Base-by-base conservation (phyloP, 1,140 invertebrate genomes). In the Belonocnema kinseyi region DNA sequence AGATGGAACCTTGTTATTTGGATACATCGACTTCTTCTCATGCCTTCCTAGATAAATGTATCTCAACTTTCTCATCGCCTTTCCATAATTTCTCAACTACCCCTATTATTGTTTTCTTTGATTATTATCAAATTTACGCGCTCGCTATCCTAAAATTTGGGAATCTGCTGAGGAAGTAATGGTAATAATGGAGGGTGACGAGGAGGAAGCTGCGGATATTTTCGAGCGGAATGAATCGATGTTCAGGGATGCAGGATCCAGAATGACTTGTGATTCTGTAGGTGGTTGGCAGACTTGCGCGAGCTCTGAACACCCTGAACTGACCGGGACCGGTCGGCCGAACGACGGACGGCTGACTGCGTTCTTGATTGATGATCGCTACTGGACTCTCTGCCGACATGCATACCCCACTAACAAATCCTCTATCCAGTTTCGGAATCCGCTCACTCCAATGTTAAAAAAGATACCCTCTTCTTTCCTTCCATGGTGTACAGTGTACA, bases 341-440 rank as follows among this genome's bases (percentile, higher is more conserved):
- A 85, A 86, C 86, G 87, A 88, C 87, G 85, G 88, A 90, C 88
- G 89, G 88, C 87, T 89, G 89, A 88, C 88, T 89, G 88, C 87
- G 83, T 88, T 89, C 83, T 88, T 90, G 89, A 90, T 89, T 90
- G 88, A 90, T 89, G 88, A 90, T 88, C 87, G 85, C 88, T 89
- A 90, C 88, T 82, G 89, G 88, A 90, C 88, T 90, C 88, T 86
- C 84, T 82, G 88, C 87, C 88, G 88, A 88, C 88, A 88, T 86
- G 83, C 85, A 85, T 85, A 87, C 85, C 85, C 80, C 82, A 81
- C 85, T 77, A 80, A 86, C 85, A 81, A 83, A 80, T 85, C 82
- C 85, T 86, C 80, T 70, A 16, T 50, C 73, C 51, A 54, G 66
- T 53, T 54, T 75, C 76, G 56, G 76, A 71, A 61, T 66, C 75